A percentile compares a stretch with the other conserved stretches of the same genome.
Evolutionary conservation across 2,113 vertebrate species (phyloP).

Genomic region (Phaethon lepturus): DNA sequence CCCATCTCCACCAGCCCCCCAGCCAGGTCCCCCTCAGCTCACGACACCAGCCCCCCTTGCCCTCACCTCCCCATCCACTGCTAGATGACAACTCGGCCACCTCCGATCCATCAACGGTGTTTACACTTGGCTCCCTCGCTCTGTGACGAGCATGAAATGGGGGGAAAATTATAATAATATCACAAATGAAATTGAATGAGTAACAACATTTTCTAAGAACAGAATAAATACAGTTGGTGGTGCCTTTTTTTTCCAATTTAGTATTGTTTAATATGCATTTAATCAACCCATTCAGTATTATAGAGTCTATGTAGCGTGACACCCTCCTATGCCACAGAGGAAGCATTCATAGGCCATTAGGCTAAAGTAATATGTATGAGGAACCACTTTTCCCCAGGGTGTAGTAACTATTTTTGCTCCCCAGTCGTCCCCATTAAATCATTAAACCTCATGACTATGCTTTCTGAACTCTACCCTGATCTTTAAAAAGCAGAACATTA

Average conservation of each 20-base stretch:
- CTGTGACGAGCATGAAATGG: constrained; percentile 38
- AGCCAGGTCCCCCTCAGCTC: not conserved
- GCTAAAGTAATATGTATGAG: constrained; percentile 87
- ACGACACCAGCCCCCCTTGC: accelerated
- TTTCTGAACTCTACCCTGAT: constrained; percentile 93
- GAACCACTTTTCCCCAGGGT: constrained; percentile 87
- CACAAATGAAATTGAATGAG: constrained; percentile 72
- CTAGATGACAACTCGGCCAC: not conserved
- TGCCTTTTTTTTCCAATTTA: constrained; percentile 80
- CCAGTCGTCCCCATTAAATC: constrained; percentile 91
- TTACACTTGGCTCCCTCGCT: constrained; percentile 45
- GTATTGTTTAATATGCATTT: constrained; percentile 91
- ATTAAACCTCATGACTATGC: constrained; percentile 88
- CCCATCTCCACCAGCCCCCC: not conserved
- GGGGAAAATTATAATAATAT: constrained; percentile 53
- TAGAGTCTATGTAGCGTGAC: constrained; percentile 84
- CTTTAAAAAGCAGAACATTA: constrained; percentile 88
- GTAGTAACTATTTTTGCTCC: constrained; percentile 88
- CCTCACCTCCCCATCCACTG: not conserved
- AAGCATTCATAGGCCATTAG: constrained; percentile 83
- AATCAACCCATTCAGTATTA: constrained; percentile 90
- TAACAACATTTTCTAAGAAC: constrained; percentile 72
- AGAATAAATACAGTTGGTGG: constrained; percentile 79
- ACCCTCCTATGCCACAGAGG: constrained; percentile 76
- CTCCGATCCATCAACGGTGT: not conserved